A percentile compares a stretch with the other conserved stretches of the same genome.
Evolutionary conservation across 2,797 vertebrate species (phyloP).

Genomic region (Acrocephalus scirpaceus): DNA sequence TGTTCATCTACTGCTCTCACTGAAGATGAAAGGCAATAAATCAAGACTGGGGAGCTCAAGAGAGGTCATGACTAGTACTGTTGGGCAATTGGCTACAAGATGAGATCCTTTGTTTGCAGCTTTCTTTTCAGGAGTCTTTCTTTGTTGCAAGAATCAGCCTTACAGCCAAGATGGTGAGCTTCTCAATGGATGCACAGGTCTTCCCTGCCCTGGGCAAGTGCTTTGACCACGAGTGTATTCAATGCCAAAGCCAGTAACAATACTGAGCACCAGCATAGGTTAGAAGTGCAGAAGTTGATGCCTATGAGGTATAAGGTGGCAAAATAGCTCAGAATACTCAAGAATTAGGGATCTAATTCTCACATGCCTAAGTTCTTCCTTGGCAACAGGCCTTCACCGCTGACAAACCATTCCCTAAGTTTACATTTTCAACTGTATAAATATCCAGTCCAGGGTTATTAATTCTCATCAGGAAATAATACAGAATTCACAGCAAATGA

Average conservation of each 20-base stretch:
- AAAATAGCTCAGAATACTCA: background rate
- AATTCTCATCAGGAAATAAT: background rate
- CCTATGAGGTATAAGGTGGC: background rate
- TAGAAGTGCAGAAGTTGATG: background rate
- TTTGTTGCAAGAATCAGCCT: background rate
- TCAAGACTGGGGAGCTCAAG: background rate
- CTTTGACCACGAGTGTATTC: background rate
- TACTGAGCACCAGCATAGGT: background rate
- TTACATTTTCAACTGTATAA: accelerated
- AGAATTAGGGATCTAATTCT: background rate
- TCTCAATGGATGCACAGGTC: background rate
- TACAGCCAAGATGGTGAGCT: background rate
- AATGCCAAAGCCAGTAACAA: background rate
- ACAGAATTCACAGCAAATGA: background rate
- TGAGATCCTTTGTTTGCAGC: background rate
- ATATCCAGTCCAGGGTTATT: background rate
- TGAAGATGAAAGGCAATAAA: background rate
- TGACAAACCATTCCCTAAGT: background rate
- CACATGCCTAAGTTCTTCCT: background rate
- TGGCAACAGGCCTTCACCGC: background rate
- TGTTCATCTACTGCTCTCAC: background rate
- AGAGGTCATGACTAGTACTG: background rate
- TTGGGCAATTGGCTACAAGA: background rate
- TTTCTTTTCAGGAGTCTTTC: background rate
- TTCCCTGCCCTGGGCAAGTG: background rate